Evolutionary conservation across 2,113 vertebrate genomes (phyloP).

Genomic region (Steatornis caripensis): DNA sequence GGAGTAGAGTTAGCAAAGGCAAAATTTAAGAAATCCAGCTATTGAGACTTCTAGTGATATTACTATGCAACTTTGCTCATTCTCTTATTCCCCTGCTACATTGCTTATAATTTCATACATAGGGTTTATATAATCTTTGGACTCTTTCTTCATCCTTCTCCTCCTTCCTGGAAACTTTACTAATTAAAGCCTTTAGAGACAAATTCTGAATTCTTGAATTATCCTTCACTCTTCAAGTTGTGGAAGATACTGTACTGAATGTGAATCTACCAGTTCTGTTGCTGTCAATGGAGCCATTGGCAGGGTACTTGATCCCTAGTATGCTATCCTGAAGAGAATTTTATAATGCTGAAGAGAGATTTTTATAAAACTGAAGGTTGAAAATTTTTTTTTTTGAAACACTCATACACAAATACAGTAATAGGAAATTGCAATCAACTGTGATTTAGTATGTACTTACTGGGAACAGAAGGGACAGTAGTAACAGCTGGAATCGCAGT

Average conservation of each 20-base stretch:
- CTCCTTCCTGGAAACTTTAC: not conserved
- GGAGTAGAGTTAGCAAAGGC: not conserved
- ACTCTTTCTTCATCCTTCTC: not conserved
- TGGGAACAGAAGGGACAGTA: conserved; percentile 65
- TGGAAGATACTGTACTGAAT: not conserved
- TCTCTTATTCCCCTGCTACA: not conserved
- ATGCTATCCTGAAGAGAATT: not conserved
- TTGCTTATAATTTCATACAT: not conserved
- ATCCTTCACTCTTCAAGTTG: not conserved
- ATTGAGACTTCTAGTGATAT: not conserved
- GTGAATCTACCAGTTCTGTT: not conserved
- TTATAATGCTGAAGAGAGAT: not conserved
- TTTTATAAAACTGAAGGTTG: not conserved
- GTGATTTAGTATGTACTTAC: conserved; percentile 67
- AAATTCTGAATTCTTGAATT: not conserved
- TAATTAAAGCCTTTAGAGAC: not conserved
- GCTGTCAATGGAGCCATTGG: not conserved
- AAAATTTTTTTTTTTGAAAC: not conserved
- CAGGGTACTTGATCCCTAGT: not conserved
- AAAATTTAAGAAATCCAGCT: not conserved
- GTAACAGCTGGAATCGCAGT: conserved; percentile 75
- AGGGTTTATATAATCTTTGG: not conserved
- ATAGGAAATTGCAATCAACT: not conserved
- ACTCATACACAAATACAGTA: not conserved
- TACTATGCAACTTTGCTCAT: not conserved